Percentiles rank a stretch among this genome's conserved stretches.
Evolutionary conservation across 2,797 vertebrate species (phyloP).

Genomic region (Thalassophryne amazonica): DNA sequence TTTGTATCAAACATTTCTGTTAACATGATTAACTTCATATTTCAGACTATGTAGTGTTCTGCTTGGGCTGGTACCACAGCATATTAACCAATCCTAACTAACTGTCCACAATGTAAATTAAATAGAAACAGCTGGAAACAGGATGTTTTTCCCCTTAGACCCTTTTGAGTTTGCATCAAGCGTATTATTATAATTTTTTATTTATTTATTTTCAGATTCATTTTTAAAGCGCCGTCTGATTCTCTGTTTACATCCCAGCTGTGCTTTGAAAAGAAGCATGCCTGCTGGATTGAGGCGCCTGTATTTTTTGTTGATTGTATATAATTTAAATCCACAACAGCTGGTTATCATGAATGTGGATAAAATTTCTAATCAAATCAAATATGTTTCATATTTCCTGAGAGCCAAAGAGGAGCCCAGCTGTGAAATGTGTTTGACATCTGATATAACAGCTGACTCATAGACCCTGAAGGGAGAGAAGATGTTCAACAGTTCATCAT

Average conservation of each 20-base stretch:
- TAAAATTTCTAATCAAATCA: no score
- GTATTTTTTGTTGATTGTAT: constrained; percentile 41
- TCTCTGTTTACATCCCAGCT: constrained; percentile 37
- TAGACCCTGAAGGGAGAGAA: constrained; percentile 19
- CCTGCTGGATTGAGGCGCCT: constrained; percentile 36
- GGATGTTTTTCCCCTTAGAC: no score
- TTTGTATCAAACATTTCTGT: no score
- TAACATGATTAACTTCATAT: no score
- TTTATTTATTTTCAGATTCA: constrained; percentile 30
- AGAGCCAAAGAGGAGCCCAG: constrained; percentile 17
- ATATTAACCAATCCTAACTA: no score
- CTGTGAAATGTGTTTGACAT: constrained; percentile 21
- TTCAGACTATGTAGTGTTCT: no score
- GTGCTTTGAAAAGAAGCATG: constrained; percentile 60
- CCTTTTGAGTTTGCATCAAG: no score
- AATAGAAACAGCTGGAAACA: no score
- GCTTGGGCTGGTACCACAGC: no score
- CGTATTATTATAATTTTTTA: no score
- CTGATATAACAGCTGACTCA: constrained; percentile 22
- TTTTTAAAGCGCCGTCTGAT: constrained; percentile 43
- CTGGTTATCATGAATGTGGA: constrained; percentile 29
- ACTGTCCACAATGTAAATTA: no score
- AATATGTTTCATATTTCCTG: constrained; percentile 9
- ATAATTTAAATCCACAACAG: constrained; percentile 43
- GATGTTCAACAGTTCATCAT: constrained; percentile 21